Evolutionary conservation across 2,113 vertebrate genomes (phyloP).

Genomic region (Cyprichromis sp.): DNA sequence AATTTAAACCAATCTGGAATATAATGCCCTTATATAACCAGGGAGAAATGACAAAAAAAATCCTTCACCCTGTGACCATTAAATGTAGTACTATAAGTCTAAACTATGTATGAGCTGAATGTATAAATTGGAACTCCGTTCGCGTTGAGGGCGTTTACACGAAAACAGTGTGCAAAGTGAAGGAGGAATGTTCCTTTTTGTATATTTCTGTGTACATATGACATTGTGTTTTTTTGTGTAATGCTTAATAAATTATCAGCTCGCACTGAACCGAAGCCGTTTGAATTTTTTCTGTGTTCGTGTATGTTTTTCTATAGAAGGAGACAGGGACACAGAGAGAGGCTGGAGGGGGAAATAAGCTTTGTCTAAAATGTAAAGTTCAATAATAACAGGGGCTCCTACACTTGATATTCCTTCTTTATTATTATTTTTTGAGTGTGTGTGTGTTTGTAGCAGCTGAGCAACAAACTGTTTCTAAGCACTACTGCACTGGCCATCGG

Average conservation of each 20-base stretch:
- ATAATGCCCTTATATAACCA: conserved; percentile 4
- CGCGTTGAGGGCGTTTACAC: conserved; percentile 20
- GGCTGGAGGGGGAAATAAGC: background rate
- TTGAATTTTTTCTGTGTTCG: conserved; percentile 15
- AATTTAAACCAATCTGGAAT: background rate
- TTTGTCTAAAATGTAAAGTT: background rate
- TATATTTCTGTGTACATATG: conserved; percentile 65
- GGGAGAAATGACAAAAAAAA: conserved; percentile 59
- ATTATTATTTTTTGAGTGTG: background rate
- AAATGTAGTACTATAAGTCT: conserved; percentile 77
- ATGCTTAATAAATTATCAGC: conserved; percentile 73
- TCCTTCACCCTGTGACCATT: conserved; percentile 73
- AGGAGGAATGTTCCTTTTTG: conserved; percentile 45
- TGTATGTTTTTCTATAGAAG: background rate
- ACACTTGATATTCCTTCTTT: background rate
- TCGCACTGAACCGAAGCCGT: conserved; percentile 30
- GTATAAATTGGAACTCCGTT: conserved; percentile 26
- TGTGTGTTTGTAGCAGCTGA: background rate
- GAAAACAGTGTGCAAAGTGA: conserved; percentile 3
- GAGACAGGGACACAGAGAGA: background rate
- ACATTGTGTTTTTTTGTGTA: conserved; percentile 61
- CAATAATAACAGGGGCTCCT: background rate
- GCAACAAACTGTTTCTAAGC: background rate
- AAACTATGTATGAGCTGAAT: conserved; percentile 39
- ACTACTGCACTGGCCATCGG: conserved; percentile 74